Percentiles rank a stretch among this genome's conserved stretches.
Evolutionary conservation across 2,888 invertebrate species (phyloP).

Genomic region (Pyrrhia umbra): DNA sequence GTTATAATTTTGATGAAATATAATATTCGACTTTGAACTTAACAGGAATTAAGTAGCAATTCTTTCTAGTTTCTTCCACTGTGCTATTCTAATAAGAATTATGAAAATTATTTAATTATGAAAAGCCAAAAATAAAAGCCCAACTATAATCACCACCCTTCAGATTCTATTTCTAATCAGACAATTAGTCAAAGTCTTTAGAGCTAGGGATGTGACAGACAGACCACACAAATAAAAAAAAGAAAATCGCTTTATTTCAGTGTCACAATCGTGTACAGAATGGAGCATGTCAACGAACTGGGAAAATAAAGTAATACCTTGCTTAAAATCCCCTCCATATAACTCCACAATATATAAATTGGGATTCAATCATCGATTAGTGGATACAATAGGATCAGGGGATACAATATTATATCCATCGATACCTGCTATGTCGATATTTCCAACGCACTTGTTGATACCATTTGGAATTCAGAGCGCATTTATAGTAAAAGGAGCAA

Average conservation of each 20-base stretch:
- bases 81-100: slow-evolving; percentile 8
- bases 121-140: slow-evolving; percentile 6
- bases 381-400: too few species aligned
- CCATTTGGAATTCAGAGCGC: slow-evolving; percentile 49
- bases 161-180: too few species aligned
- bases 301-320: neutral
- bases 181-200: too few species aligned
- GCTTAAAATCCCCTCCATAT: too few species aligned
- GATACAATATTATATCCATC: neutral
- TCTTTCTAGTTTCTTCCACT: too few species aligned
- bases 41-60: too few species aligned
- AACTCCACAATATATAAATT: too few species aligned
- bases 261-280: neutral
- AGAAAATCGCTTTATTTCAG: neutral
- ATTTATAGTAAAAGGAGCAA: slow-evolving; percentile 42
- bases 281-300: neutral
- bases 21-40: slow-evolving; percentile 28
- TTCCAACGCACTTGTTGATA: slow-evolving; percentile 46
- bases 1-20: slow-evolving; percentile 24
- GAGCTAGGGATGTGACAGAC: neutral
- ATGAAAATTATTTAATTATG: too few species aligned
- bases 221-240: neutral
- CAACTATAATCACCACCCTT: neutral
- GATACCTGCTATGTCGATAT: slow-evolving; percentile 20
- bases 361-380: too few species aligned